Evolutionary conservation across 2,888 invertebrate genomes (phyloP).

Genomic region (Acrocera orbiculus): DNA sequence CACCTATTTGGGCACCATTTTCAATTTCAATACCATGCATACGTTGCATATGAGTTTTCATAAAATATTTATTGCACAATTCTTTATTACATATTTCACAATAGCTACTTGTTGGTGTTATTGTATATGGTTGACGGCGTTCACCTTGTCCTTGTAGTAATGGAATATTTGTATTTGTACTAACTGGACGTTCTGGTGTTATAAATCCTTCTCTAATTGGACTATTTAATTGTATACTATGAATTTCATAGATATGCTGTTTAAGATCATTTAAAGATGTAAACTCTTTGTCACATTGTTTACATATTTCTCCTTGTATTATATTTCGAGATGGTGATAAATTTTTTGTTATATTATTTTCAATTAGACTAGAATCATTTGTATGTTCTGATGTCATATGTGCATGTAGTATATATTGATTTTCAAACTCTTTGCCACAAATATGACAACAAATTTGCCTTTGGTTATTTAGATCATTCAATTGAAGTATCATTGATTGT

Average conservation of each 20-base stretch:
- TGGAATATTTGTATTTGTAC: slow-evolving; percentile 14
- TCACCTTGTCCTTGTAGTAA: slow-evolving; percentile 17
- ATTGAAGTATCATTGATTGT: slow-evolving; percentile 77
- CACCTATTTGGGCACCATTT: slow-evolving; percentile 80
- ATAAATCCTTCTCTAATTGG: slow-evolving; percentile 31
- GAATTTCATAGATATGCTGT: slow-evolving; percentile 50
- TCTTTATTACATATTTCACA: slow-evolving; percentile 98
- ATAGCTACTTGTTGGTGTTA: slow-evolving; percentile 64
- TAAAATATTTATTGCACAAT: slow-evolving; percentile 98
- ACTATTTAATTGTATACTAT: slow-evolving; percentile 34
- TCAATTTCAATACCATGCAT: slow-evolving; percentile 95
- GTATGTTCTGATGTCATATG: slow-evolving; percentile 29
- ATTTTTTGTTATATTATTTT: slow-evolving; percentile 10
- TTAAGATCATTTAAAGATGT: slow-evolving; percentile 49
- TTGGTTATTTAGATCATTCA: slow-evolving; percentile 59
- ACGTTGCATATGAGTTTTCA: slow-evolving; percentile 98
- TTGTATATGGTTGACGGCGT: slow-evolving; percentile 38
- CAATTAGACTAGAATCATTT: slow-evolving; percentile 14
- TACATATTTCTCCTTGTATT: slow-evolving; percentile 19
- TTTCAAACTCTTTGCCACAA: slow-evolving; percentile 54
- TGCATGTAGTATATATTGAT: slow-evolving; percentile 45
- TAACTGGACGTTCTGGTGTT: slow-evolving; percentile 32
- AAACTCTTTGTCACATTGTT: slow-evolving; percentile 35
- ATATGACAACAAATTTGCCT: slow-evolving; percentile 42
- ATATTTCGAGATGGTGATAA: slow-evolving; percentile 12